These are phyloP conservation scores for Carassius carassius DNA, from an alignment of 2,113 vertebrate species.

Conservation along the genomic window DNA sequence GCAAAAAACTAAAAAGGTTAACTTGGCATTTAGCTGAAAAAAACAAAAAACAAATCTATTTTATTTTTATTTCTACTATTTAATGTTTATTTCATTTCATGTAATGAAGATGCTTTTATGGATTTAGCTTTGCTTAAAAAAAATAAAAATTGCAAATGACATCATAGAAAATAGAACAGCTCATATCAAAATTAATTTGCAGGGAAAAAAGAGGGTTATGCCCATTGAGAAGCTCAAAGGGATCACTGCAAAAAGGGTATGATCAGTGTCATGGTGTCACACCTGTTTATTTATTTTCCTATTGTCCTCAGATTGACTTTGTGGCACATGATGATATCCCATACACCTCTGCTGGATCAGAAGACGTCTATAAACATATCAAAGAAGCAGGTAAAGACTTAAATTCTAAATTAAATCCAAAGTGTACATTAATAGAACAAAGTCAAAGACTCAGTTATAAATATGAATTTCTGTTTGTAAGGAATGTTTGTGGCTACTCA, in stretches of 20 bases:
- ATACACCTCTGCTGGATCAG: slow-evolving; percentile 98
- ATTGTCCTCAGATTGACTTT: slow-evolving; percentile 89
- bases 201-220: too few species aligned
- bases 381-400: slow-evolving; percentile 90
- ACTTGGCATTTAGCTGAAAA: neutral
- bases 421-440: neutral
- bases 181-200: neutral
- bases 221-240: neutral
- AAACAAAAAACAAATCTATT: neutral
- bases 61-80: neutral
- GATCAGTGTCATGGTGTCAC: neutral
- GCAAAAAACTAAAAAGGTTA: neutral
- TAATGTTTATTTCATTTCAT: neutral
- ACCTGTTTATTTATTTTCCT: slow-evolving; percentile 5
- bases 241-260: too few species aligned
- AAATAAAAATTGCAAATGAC: neutral
- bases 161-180: neutral
- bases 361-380: slow-evolving; percentile 98
- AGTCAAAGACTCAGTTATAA: neutral
- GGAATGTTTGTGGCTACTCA: slow-evolving; percentile 98
- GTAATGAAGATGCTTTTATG: neutral
- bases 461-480: slow-evolving; percentile 14
- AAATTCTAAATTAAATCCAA: neutral
- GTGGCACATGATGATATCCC: slow-evolving; percentile 98
- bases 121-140: neutral